These are phyloP conservation scores for Melolontha melolontha DNA, from an alignment of 2,888 invertebrate genomes.

Conservation along the genomic window DNA sequence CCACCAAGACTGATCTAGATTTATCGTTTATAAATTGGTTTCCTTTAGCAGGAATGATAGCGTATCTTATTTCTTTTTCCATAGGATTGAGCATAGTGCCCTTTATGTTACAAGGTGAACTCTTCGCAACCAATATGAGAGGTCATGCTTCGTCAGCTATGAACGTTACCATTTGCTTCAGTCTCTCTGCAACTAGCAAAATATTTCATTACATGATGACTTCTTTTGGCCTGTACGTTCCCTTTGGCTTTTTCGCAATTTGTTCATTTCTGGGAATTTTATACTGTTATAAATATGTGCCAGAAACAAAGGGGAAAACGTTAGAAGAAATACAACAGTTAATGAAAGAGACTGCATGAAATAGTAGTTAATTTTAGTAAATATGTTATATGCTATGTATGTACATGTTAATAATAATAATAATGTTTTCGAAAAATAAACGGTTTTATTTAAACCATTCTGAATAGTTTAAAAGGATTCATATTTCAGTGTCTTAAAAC, in stretches of 20 bases:
- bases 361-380: neutral
- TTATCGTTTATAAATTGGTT: conserved; percentile 47
- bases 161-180: conserved; percentile 51
- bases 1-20: conserved; percentile 45
- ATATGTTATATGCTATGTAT: neutral
- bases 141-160: conserved; percentile 53
- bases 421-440: neutral
- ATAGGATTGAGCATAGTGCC: conserved; percentile 52
- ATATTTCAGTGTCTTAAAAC: no score
- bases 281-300: conserved; percentile 56
- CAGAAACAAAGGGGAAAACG: conserved; percentile 61
- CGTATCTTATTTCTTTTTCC: conserved; percentile 50
- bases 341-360: conserved; percentile 46
- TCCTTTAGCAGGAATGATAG: conserved; percentile 48
- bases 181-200: conserved; percentile 53
- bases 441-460: no score
- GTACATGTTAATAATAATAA: neutral
- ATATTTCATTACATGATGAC: conserved; percentile 55
- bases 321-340: conserved; percentile 62
- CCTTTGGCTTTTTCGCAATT: conserved; percentile 55
- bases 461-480: no score
- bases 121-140: conserved; percentile 54
- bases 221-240: conserved; percentile 54
- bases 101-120: conserved; percentile 52
- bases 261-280: conserved; percentile 52